Percentiles rank a stretch among this genome's conserved stretches.
Conservation (phyloP, 2,888 invertebrate species). For the Drosophila siamana region DNA sequence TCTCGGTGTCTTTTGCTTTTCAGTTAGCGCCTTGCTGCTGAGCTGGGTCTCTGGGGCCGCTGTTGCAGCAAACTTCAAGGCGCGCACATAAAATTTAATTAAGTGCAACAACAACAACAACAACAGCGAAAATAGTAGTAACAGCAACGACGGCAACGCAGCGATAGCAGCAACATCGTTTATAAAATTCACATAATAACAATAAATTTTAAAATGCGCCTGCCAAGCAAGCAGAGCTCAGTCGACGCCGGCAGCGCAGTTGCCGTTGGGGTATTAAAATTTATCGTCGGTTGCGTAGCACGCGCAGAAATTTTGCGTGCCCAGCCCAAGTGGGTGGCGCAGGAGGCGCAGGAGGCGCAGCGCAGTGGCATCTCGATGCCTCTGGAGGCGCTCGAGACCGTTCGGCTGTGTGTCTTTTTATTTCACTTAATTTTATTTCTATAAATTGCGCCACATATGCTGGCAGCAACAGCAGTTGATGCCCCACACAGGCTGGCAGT, state of each 20-base stretch:
- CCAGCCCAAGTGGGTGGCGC: conserved; percentile 2
- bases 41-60: conserved; percentile 21
- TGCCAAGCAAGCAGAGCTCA: conserved; percentile 39
- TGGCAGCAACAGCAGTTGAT: background rate
- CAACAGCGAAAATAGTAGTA: conserved; percentile 44
- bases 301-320: conserved; percentile 69
- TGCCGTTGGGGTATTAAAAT: conserved; percentile 75
- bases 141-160: conserved; percentile 26
- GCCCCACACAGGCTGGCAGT: background rate
- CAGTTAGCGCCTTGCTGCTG: background rate
- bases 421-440: conserved; percentile 61
- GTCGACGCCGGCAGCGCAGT: conserved; percentile 2
- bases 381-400: conserved; percentile 15
- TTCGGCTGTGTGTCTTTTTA: conserved; percentile 32
- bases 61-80: conserved; percentile 51
- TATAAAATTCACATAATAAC: conserved; percentile 82
- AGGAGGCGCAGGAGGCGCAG: too few species aligned
- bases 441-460: conserved; percentile 61
- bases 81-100: conserved; percentile 78
- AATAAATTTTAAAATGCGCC: conserved; percentile 78
- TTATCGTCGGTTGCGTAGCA: conserved; percentile 78
- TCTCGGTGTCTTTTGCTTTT: background rate
- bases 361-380: too few species aligned
- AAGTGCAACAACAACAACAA: conserved; percentile 73
- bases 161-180: conserved; percentile 63